These are phyloP conservation scores for Dasysyrphus albostriatus DNA, from an alignment of 2,888 invertebrate genomes.

Conservation along the genomic window DNA sequence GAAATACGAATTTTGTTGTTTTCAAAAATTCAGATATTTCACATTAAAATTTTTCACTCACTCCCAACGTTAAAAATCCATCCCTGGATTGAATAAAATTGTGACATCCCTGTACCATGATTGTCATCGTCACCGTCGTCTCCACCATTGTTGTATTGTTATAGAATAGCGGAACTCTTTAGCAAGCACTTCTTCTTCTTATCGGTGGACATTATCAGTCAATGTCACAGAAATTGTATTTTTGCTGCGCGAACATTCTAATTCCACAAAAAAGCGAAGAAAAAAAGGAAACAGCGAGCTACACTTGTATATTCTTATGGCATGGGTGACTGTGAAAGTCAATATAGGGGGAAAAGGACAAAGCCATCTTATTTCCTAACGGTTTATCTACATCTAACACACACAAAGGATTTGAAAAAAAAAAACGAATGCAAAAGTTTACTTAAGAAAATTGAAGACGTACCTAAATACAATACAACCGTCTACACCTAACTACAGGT, in stretches of 20 bases:
- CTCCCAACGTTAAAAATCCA: not conserved
- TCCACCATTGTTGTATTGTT: conserved; percentile 10
- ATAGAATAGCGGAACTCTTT: conserved; percentile 31
- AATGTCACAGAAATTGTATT: conserved; percentile 54
- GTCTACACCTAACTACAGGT: not conserved
- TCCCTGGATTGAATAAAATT: not conserved
- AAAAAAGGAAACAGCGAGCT: not conserved
- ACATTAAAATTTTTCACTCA: no score
- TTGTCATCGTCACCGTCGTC: not conserved
- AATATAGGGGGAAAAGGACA: not conserved
- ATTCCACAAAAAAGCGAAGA: not conserved
- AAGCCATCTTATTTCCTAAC: conserved; percentile 7
- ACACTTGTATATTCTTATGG: conserved; percentile 1
- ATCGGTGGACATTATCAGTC: conserved; percentile 68
- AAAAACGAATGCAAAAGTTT: conserved; percentile 54
- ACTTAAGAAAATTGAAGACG: conserved; percentile 71
- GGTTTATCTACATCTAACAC: conserved; percentile 20
- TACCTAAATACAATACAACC: not conserved
- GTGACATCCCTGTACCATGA: not conserved
- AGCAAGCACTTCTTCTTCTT: conserved; percentile 17
- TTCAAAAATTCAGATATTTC: no score
- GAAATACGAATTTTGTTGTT: no score
- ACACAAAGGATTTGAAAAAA: conserved; percentile 36
- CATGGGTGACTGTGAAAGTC: not conserved
- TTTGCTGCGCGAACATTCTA: not conserved